These are phyloP conservation scores for Lagenorhynchus albirostris DNA, from an alignment of 2,113 vertebrate genomes.

Conservation along the genomic window DNA sequence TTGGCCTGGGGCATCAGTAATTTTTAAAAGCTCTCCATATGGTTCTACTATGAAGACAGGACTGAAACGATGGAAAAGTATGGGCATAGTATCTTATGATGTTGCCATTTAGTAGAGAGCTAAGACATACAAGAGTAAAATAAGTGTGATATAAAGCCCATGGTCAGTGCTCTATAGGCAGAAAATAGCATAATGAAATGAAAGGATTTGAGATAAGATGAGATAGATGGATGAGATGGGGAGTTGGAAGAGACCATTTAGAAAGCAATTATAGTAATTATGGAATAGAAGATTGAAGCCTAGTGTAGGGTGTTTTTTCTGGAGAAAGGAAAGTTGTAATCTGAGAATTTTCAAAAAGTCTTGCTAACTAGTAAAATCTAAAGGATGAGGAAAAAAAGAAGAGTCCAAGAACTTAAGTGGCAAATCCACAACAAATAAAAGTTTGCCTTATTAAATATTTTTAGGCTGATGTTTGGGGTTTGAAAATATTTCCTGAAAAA, in stretches of 20 bases:
- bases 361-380: conserved; percentile 26
- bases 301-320: conserved; percentile 44
- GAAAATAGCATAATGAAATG: background rate
- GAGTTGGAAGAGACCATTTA: conserved; percentile 17
- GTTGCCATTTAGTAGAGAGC: background rate
- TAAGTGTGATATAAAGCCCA: background rate
- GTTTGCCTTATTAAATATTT: background rate
- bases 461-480: background rate
- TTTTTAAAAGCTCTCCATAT: background rate
- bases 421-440: conserved; percentile 32
- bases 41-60: background rate
- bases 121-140: background rate
- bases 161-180: background rate
- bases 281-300: conserved; percentile 44
- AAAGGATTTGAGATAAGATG: background rate
- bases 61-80: background rate
- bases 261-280: conserved; percentile 60
- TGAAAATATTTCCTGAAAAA: conserved; percentile 15
- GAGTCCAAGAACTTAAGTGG: conserved; percentile 2
- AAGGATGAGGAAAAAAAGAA: background rate
- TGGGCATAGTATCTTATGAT: background rate
- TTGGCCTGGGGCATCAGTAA: background rate
- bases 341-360: conserved; percentile 52
- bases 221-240: background rate
- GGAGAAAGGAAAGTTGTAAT: conserved; percentile 29